Conservation (phyloP, 1,140 invertebrate species). For the Homalodisca vitripennis region DNA sequence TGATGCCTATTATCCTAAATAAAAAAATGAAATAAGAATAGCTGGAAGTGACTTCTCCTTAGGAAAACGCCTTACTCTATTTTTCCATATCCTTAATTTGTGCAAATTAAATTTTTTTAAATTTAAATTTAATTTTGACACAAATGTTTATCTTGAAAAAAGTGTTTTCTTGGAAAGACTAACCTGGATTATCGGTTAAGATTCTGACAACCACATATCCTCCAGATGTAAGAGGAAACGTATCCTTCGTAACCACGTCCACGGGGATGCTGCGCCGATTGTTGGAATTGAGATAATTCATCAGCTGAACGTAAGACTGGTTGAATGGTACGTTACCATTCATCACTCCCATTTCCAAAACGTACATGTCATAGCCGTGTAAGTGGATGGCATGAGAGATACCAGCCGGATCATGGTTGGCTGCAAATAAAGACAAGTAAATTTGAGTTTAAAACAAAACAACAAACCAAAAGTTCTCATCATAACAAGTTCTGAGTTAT, state of each 20-base stretch:
- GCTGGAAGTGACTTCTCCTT: too few relatives aligned
- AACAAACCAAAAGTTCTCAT: too few relatives aligned
- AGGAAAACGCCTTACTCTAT: too few relatives aligned
- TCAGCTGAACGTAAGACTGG: background rate
- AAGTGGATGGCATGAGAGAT: conserved; percentile 4
- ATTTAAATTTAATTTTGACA: too few relatives aligned
- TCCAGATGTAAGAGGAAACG: background rate
- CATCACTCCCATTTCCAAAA: background rate
- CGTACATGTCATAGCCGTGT: background rate
- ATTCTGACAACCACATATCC: background rate
- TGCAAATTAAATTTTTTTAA: too few relatives aligned
- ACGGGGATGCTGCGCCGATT: background rate
- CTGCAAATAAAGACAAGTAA: too few relatives aligned
- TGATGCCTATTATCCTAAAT: too few relatives aligned
- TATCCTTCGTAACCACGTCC: background rate
- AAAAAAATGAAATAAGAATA: too few relatives aligned
- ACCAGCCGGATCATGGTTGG: background rate
- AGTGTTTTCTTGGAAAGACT: too few relatives aligned
- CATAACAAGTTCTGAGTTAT: too few relatives aligned
- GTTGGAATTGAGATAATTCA: background rate
- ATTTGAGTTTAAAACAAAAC: too few relatives aligned
- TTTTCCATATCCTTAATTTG: too few relatives aligned
- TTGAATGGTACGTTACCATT: background rate
- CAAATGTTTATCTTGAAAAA: background rate
- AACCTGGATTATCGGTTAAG: background rate